These are phyloP conservation scores for Paragorgia papillata DNA, from an alignment of 92 coral and sea anemone species.

Conservation along the genomic window DNA sequence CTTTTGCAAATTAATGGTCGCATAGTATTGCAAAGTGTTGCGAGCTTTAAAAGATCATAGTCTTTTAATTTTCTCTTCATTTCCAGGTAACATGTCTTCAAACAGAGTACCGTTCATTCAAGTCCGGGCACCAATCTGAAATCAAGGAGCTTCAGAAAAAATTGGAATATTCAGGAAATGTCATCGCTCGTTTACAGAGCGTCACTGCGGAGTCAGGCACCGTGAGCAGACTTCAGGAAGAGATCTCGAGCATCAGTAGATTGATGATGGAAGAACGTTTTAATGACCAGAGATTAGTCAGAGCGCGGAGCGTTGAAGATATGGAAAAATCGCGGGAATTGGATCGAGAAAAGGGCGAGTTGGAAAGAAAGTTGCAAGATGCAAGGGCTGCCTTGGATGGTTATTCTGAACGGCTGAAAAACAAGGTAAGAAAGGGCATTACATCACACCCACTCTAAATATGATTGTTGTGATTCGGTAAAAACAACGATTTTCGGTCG, in stretches of 20 bases:
- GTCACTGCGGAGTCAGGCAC: constrained; percentile 61
- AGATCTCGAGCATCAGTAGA: constrained; percentile 69
- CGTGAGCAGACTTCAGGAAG: constrained; percentile 71
- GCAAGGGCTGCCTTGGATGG: constrained; percentile 83
- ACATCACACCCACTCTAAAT: no score
- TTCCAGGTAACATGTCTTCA: constrained; percentile 48
- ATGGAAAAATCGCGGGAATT: constrained; percentile 51
- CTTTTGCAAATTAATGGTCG: no score
- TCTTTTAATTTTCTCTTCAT: no score
- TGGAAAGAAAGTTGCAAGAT: constrained; percentile 75
- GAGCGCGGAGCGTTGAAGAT: constrained; percentile 56
- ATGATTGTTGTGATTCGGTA: no score
- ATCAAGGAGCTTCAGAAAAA: constrained; percentile 69
- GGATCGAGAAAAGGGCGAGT: constrained; percentile 80
- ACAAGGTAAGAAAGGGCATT: constrained; percentile 77
- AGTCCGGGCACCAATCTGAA: constrained; percentile 49
- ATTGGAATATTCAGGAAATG: constrained; percentile 66
- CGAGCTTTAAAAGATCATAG: no score
- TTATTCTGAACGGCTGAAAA: constrained; percentile 72
- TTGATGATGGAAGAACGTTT: constrained; percentile 64
- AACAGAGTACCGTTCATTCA: constrained; percentile 48
- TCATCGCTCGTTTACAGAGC: constrained; percentile 52
- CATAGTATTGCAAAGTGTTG: no score
- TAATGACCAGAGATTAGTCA: constrained; percentile 45
- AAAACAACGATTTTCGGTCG: no score